phyloP scores from a whole-genome alignment of 2,888 invertebrate genomes.

The Leucania comma region DNA sequence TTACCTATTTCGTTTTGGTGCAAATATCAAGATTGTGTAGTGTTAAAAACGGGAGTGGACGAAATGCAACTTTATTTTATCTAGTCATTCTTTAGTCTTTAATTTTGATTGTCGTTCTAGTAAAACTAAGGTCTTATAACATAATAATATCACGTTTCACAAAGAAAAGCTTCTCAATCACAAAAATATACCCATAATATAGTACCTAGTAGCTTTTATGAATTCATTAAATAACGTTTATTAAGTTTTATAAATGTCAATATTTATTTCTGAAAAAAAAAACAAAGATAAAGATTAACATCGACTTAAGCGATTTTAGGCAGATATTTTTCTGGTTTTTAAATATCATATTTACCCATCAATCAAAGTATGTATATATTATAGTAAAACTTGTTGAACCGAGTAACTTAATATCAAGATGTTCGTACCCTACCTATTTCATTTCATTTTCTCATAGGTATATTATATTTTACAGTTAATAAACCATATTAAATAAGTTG shows the following conservation, averaged over 20 bases:
- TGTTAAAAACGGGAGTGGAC: background rate
- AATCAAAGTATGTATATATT: background rate
- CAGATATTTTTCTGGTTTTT: constrained; percentile 2
- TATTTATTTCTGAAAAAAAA: background rate
- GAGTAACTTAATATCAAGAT: background rate
- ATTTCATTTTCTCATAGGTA: background rate
- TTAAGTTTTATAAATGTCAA: background rate
- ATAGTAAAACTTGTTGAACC: background rate
- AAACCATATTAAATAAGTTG: background rate
- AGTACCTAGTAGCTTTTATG: constrained; percentile 32
- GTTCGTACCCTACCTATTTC: background rate
- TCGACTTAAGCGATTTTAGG: background rate
- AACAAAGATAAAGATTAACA: background rate
- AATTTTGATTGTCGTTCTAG: constrained; percentile 27
- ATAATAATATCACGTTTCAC: constrained; percentile 46
- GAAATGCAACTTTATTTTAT: constrained; percentile 20
- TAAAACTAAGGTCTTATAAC: constrained; percentile 34
- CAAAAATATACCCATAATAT: constrained; percentile 25
- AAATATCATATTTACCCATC: background rate
- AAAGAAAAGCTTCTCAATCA: constrained; percentile 52
- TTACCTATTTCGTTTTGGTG: too few species aligned
- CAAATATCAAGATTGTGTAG: background rate
- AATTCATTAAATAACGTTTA: constrained; percentile 16
- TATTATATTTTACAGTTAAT: background rate
- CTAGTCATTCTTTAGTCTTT: constrained; percentile 8